Evolutionary conservation across 2,113 vertebrate species (phyloP), one percentile per base, ranked within the genome.

Genomic region (Poeciliopsis retropinna): DNA sequence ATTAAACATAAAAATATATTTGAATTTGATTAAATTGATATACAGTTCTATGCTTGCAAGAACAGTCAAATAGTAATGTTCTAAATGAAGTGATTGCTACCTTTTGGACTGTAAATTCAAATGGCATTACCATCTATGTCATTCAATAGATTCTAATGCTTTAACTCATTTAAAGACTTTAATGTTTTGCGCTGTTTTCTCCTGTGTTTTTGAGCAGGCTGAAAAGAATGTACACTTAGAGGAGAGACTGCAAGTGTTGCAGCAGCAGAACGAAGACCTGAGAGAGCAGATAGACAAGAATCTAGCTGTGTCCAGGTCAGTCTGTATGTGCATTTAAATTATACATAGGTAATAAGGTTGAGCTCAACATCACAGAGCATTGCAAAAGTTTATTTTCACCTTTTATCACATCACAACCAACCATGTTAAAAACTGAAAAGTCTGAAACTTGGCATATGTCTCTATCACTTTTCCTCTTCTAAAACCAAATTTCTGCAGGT

Each of bases 231-330:
- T 97, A 62, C 91, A 96, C 73, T 89, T 99, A 90, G 96, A 98
- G 87, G 97, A 98, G 87, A 96, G 94, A 83, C 94, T 98, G 51
- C 97, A 97, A 31, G 93, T 98, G 64, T 94, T 99, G 61, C 97
- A 98, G 91, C 98, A 98, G 90, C 96, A 98, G 91, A 99, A 99
- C 0, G 98, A 99, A 90, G 98, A 99, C 81, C 94, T 99, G 76
- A 96, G 91, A 90, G 97, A 95, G 67, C 94, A 96, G 83, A 98
- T 99, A 65, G 95, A 99, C 88, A 96, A 96, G 84, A 99, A 99
- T 79, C 93, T 96, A 0, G 95, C 95, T 3, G 93, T 96, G 82
- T 98, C 97, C 74, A 97, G 97, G 98, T 98, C 84, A 82, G 77
- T 81, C 60, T 19, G 7, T 9, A 30, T 17, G 4, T 32, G 27